Base-by-base conservation (phyloP, 2,888 invertebrate species). In the Heliconius ismenius region DNA sequence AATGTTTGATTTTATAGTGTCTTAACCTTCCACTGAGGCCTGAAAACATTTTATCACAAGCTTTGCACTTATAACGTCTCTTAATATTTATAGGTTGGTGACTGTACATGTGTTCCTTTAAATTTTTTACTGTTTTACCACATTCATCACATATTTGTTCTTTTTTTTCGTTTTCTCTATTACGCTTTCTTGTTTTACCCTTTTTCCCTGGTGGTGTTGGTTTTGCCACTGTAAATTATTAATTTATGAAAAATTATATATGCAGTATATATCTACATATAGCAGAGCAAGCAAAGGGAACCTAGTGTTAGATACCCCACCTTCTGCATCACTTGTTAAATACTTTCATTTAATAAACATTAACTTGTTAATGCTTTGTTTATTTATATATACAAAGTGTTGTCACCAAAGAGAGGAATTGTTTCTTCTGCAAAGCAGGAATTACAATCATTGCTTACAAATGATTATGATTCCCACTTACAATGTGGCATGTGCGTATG, bases 121-220 rank as follows among this genome's bases (percentile, higher is more conserved):
- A 75, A 74, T 92, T 87, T 3, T 83, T 83, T 0, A 92, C 91
- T 0, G 83, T 82, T 68, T 90, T 89, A 0, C 93, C 93, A 69
- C 93, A 93, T 77, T 90, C 89, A 2, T 90, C 91, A 80, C 93
- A 93, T 24, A 93, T 83, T 80, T 87, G 85, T 36, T 80, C 81
- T 72, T 81, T 73, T 69, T 70, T 80, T 36, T 79, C 77, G 24
- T 18, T 81, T 78, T 85, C 4, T 73, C 79, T 79, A 81, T 85
- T 79, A 76, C 79, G 79, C 82, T 83, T 78, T 82, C 75, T 80
- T 77, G 82, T 84, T 75, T 79, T 39, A 0, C 3, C n/a, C 28
- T 64, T 75, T 76, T 78, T 78, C 24, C 62, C 54, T 77, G 78
- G 49, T 49, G 18, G 18, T 73, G 60, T 74, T 70, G 36, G n/a